A percentile compares a stretch with the other conserved stretches of the same genome.
These are phyloP conservation scores for Pantherophis vulpinus DNA, from an alignment of 2,797 vertebrate genomes.

Conservation along the genomic window DNA sequence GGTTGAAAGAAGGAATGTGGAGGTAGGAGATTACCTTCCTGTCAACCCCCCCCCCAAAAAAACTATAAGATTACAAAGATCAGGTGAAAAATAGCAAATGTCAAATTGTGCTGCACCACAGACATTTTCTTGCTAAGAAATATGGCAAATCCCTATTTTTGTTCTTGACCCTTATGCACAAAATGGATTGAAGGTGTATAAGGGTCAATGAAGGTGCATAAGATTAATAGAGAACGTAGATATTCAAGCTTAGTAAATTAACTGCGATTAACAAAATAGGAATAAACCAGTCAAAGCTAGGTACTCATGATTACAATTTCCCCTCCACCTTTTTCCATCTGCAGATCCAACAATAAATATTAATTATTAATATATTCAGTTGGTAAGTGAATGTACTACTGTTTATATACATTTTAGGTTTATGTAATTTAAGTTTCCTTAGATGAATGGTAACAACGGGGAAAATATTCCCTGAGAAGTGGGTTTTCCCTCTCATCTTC, in stretches of 20 bases:
- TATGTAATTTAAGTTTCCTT: too few species aligned
- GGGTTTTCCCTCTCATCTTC: background rate
- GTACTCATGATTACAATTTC: background rate
- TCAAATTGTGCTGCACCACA: background rate
- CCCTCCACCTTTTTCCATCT: background rate
- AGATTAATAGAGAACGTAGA: background rate
- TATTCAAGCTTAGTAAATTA: background rate
- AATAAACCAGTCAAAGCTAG: background rate
- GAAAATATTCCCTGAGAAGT: background rate
- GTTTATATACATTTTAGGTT: background rate
- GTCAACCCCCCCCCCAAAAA: background rate
- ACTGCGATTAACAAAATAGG: background rate
- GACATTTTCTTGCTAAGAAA: background rate
- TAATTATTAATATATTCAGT: background rate
- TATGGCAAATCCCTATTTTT: background rate
- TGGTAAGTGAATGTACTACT: conserved; percentile 11
- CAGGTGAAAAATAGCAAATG: background rate
- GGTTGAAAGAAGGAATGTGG: background rate
- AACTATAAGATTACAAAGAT: background rate
- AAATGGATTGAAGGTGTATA: background rate
- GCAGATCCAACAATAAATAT: background rate
- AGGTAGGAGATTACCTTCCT: background rate
- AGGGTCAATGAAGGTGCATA: background rate
- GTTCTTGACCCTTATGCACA: background rate
- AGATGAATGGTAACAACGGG: background rate